A percentile compares a stretch with the other conserved stretches of the same genome.
These are phyloP conservation scores for Microplitis manilae DNA, from an alignment of 2,888 invertebrate genomes.

Conservation along the genomic window DNA sequence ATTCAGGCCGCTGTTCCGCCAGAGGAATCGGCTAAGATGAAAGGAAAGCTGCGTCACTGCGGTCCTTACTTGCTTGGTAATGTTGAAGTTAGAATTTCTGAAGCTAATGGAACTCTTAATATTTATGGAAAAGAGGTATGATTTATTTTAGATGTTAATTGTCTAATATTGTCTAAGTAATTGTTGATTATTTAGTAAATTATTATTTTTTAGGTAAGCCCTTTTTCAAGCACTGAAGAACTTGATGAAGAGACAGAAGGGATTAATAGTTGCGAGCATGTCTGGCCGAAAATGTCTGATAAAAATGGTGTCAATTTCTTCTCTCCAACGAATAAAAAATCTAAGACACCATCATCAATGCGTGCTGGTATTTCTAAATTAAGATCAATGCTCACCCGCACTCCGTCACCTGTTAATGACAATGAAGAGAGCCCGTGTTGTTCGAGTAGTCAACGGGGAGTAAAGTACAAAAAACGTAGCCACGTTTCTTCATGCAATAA, in stretches of 20 bases:
- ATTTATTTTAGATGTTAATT: background rate
- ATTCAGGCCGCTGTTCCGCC: slow-evolving; percentile 60
- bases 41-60: slow-evolving; percentile 62
- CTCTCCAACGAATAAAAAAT: slow-evolving; percentile 60
- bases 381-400: slow-evolving; percentile 34
- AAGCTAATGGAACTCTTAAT: slow-evolving; percentile 67
- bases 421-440: slow-evolving; percentile 10
- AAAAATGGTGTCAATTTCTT: slow-evolving; percentile 42
- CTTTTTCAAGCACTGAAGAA: slow-evolving; percentile 22
- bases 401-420: slow-evolving; percentile 20
- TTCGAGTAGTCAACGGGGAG: slow-evolving; percentile 33
- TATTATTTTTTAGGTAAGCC: slow-evolving; percentile 22
- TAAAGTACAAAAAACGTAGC: slow-evolving; percentile 34
- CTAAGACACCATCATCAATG: slow-evolving; percentile 43
- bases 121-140: slow-evolving; percentile 68
- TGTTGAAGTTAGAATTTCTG: slow-evolving; percentile 67
- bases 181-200: background rate
- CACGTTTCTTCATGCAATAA: slow-evolving; percentile 38
- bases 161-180: background rate
- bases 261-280: slow-evolving; percentile 21
- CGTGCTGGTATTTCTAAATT: slow-evolving; percentile 22
- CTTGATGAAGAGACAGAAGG: slow-evolving; percentile 40
- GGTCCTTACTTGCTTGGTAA: slow-evolving; percentile 68
- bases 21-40: slow-evolving; percentile 44
- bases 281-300: slow-evolving; percentile 49